Base-by-base conservation (phyloP, 2,113 vertebrate genomes). In the Halcyon malimbica region DNA sequence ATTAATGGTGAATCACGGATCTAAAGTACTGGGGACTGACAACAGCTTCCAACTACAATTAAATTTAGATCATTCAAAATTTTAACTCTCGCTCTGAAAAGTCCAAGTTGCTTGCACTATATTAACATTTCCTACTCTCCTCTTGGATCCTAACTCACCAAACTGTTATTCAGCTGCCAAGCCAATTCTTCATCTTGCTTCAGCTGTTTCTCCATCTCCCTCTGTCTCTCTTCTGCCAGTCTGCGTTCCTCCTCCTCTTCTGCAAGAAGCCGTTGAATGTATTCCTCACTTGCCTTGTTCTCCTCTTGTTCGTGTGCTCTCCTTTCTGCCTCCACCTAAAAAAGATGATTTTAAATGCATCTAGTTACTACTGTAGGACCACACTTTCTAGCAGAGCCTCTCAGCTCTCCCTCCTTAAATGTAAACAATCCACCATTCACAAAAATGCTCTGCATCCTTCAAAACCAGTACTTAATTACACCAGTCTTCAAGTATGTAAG, bases 101-200 rank as follows among this genome's bases (percentile, higher is more conserved):
- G 7, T 50, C 24, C 10, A 69, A 81, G 42, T 5, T 79, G 37
- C 33, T 57, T 41, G 37, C 16, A 26, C 41, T 60, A 3, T 3
- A 74, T 4, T 14, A 25, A 9, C 7, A 3, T 24, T 78, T 60
- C 28, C 31, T 59, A 28, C 68, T 14, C 31, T 13, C 3, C 21
- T 9, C 20, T n/a, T 39, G 2, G 1, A 65, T 15, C 48, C n/a
- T 46, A 88, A 95, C 98, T 97, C 77, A 99, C 99, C 97, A 99
- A 96, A 56, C 98, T 97, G 90, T 95, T 88, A 90, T 97, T 99
- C 42, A 99, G 97, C 75, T 96, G 93, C 82, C 97, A 94, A 29
- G 99, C 99, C 87, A 99, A 81, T 51, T 96, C 97, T 93, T 99
- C 99, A 44, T 99, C 99, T 5, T 96, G 97, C 62, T 98, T 98